Conservation (phyloP, 2,113 vertebrate genomes). For the Sander lucioperca region DNA sequence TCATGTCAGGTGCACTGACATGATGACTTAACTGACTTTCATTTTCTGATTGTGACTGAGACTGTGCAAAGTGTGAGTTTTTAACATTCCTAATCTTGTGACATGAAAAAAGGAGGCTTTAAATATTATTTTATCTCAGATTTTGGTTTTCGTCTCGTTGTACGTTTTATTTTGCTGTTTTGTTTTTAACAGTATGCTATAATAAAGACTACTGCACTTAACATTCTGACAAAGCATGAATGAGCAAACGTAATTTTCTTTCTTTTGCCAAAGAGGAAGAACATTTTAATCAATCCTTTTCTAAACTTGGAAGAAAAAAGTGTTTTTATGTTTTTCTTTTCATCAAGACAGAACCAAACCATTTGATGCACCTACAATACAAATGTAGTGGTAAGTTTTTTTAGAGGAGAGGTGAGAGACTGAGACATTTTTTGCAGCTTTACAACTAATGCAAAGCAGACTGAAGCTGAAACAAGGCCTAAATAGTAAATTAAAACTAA, state of each 20-base stretch:
- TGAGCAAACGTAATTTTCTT: neutral
- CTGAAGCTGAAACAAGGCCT: too few species aligned
- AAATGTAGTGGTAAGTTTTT: too few species aligned
- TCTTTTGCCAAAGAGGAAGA: neutral
- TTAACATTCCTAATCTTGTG: slow-evolving; percentile 37
- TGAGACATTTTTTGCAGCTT: too few species aligned
- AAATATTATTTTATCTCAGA: slow-evolving; percentile 14
- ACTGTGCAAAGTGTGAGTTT: slow-evolving; percentile 61
- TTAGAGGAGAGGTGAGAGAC: too few species aligned
- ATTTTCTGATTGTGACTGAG: slow-evolving; percentile 55
- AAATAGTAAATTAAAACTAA: too few species aligned
- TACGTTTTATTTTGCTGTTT: slow-evolving; percentile 56
- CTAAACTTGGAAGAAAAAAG: too few species aligned
- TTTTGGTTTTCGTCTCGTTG: slow-evolving; percentile 44
- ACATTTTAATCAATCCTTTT: too few species aligned
- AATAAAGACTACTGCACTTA: slow-evolving; percentile 72
- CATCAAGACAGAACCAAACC: too few species aligned
- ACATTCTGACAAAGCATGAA: neutral
- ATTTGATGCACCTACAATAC: too few species aligned
- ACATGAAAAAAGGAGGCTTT: neutral
- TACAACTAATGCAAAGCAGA: too few species aligned
- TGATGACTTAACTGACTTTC: slow-evolving; percentile 31
- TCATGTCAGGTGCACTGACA: slow-evolving; percentile 6
- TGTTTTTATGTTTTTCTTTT: too few species aligned
- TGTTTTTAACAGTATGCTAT: slow-evolving; percentile 53